Evolutionary conservation across 2,888 invertebrate species (phyloP), one percentile per base, ranked within the genome.

Genomic region (Leptogaster cylindrica): DNA sequence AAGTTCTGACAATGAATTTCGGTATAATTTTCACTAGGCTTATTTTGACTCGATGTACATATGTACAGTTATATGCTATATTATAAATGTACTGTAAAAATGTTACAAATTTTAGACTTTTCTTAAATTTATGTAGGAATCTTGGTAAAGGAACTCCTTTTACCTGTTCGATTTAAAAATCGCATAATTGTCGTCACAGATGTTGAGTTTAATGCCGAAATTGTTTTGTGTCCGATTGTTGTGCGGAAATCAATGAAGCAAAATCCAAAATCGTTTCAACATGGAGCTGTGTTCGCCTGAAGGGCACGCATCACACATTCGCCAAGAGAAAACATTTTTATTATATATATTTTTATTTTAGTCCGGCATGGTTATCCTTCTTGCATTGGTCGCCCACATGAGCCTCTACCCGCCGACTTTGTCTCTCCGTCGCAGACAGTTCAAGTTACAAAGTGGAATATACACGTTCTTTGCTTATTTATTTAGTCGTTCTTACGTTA

Each of bases 401-500:
- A 31, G 46, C 46, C 46, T 23, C n/a, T n/a, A n/a, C n/a, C n/a
- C 23, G 46, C 2, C 4, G 3, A 20, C 20, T 25, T 46, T 10
- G 10, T 2, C 23, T 5, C 23, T 46, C n/a, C n/a, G 23, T 48
- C 48, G 27, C 41, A 44, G 61, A 61, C 41, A 61, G 41, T 28
- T 44, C 61, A 44, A 44, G 31, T 61, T 61, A 61, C 41, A 61
- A n/a, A 61, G 61, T 61, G 61, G 61, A 61, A 44, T 61, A 61
- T 61, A 61, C 61, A 61, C 25, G 41, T 61, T 44, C 44, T 33
- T 12, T 44, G 41, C 44, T 27, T 44, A 27, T 52, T 61, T 61
- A 28, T 61, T 67, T 68, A 36, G 50, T 58, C 65, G 36, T 46
- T 39, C 48, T 55, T 58, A 58, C 10, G 23, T 51, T 66, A 50